Base-by-base conservation (phyloP, 2,113 vertebrate species). In the Rhegmatorhina hoffmannsi region DNA sequence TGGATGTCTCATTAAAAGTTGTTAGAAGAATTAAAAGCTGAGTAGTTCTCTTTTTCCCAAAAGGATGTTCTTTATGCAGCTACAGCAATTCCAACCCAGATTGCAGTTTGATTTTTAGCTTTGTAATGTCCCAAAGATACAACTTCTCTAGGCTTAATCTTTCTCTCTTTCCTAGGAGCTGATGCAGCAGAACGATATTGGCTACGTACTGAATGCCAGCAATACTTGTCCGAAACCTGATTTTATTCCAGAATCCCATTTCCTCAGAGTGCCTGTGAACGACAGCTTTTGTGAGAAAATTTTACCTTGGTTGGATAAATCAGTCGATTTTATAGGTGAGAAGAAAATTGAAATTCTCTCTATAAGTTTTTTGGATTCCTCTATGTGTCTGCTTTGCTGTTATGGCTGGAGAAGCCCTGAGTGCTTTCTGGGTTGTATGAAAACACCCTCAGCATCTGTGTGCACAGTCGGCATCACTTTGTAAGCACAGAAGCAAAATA, bases 201-300 rank as follows among this genome's bases (percentile, higher is more conserved):
- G 95, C 17, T 99, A 98, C 0, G 99, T 99, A 43, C 96, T 99
- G 50, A 99, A 99, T 0, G 99, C 99, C 97, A 99, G 99, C 92
- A 99, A 98, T 92, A 99, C 99, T 55, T 99, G 99, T 70, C 99
- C 99, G 81, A 99, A 99, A 96, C 99, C 99, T 0, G 99, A 99
- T 97, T 99, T 99, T 96, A 99, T 99, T 96, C 98, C 98, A 0
- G 99, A 99, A 63, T 98, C 99, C 4, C 99, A 99, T 94, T 99
- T 99, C 97, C 98, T 99, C 68, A 96, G 99, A 29, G 99, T 99
- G 49, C 99, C 99, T 12, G 99, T 99, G 91, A 99, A 99, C 3
- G 99, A 99, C 96, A 99, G 99, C 86, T 99, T 99, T 96, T 99
- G 99, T 49, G 99, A 99, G 97, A 99, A 99, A 97, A 99, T 99